Percentiles rank a stretch among this genome's conserved stretches.
Evolutionary conservation across 2,797 vertebrate genomes (phyloP).

Genomic region (Euphonia xanthogaster): DNA sequence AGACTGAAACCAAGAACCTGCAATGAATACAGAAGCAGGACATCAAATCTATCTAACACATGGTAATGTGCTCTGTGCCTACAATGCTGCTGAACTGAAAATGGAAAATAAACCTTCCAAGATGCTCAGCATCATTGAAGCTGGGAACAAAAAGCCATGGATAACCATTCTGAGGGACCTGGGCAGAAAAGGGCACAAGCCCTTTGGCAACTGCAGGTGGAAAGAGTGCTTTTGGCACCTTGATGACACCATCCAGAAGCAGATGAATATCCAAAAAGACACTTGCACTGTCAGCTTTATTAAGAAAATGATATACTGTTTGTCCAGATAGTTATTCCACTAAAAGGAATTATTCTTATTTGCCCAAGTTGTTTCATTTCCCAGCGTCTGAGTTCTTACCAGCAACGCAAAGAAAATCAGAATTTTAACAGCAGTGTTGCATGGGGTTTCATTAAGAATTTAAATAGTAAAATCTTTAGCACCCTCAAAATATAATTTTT

Average conservation of each 20-base stretch:
- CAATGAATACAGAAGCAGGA: background rate
- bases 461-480: background rate
- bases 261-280: background rate
- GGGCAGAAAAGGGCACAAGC: background rate
- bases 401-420: background rate
- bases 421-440: background rate
- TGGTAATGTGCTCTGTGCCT: background rate
- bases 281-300: background rate
- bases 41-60: background rate
- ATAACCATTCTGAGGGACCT: background rate
- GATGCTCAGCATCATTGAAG: background rate
- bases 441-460: background rate
- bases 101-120: background rate
- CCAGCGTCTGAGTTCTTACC: background rate
- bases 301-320: background rate
- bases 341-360: background rate
- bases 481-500: background rate
- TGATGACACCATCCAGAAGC: background rate
- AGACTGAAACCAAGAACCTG: background rate
- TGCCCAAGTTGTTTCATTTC: background rate
- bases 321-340: background rate
- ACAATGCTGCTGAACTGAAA: background rate
- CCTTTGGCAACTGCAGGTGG: background rate
- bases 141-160: background rate
- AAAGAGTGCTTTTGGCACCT: background rate